phyloP scores from a whole-genome alignment of 2,113 vertebrate species.

The Python bivittatus region DNA sequence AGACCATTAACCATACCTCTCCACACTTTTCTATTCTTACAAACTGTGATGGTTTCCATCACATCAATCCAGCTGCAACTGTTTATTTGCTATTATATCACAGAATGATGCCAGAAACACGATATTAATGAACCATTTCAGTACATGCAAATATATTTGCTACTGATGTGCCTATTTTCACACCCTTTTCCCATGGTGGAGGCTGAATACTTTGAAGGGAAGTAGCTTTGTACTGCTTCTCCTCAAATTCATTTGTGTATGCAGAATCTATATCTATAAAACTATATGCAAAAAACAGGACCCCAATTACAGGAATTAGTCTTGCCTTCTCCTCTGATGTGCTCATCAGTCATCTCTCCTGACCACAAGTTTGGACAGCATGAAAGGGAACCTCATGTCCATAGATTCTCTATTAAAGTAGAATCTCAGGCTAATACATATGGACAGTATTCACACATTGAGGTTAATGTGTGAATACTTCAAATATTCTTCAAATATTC shows the following conservation, averaged over 20 bases:
- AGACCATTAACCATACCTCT: no score
- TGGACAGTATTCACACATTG: background rate
- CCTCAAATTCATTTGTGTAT: background rate
- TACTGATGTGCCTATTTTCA: background rate
- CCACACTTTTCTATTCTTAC: no score
- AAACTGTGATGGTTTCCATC: no score
- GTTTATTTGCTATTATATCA: no score
- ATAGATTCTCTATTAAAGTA: background rate
- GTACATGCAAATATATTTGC: background rate
- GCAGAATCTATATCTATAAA: background rate
- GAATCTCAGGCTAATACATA: background rate
- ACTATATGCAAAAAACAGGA: background rate
- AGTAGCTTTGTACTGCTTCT: background rate
- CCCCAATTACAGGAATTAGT: background rate
- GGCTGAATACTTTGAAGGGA: background rate
- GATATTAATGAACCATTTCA: conserved; percentile 6
- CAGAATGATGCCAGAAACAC: no score
- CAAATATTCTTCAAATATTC: background rate
- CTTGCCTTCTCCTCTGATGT: background rate
- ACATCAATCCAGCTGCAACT: no score
- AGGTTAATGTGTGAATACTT: background rate
- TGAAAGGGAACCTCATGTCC: background rate
- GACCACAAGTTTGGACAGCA: background rate
- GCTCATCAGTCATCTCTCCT: background rate
- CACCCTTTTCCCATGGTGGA: background rate